phyloP scores from a whole-genome alignment of 2,113 vertebrate species.

The Emberiza fucata region DNA sequence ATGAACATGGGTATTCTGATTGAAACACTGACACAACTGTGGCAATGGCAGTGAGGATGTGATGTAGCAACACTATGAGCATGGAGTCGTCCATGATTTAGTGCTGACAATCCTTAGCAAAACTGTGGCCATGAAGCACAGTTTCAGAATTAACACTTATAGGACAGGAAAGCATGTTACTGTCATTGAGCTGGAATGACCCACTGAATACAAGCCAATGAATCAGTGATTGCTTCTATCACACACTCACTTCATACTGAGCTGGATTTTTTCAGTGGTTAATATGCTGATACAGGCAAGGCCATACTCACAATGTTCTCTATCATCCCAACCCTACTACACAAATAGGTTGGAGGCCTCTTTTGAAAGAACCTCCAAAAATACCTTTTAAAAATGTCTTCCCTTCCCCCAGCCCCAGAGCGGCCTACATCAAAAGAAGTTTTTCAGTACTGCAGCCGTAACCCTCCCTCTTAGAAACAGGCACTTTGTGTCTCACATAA shows the following conservation, averaged over 20 bases:
- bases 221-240: neutral
- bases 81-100: neutral
- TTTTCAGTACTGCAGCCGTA: neutral
- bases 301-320: neutral
- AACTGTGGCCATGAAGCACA: neutral
- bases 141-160: neutral
- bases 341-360: neutral
- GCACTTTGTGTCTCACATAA: neutral
- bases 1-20: neutral
- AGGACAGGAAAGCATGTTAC: neutral
- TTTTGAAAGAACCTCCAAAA: neutral
- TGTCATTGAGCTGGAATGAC: neutral
- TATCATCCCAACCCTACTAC: neutral
- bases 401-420: neutral
- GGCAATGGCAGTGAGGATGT: neutral
- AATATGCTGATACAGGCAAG: neutral
- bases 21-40: neutral
- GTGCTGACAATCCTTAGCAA: neutral
- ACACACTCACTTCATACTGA: neutral
- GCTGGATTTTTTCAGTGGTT: neutral
- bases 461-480: neutral
- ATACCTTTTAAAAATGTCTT: neutral
- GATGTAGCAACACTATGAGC: neutral
- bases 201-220: neutral
- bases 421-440: neutral